Conservation (phyloP, 2,113 vertebrate genomes). For the Phalacrocorax brasilianus region DNA sequence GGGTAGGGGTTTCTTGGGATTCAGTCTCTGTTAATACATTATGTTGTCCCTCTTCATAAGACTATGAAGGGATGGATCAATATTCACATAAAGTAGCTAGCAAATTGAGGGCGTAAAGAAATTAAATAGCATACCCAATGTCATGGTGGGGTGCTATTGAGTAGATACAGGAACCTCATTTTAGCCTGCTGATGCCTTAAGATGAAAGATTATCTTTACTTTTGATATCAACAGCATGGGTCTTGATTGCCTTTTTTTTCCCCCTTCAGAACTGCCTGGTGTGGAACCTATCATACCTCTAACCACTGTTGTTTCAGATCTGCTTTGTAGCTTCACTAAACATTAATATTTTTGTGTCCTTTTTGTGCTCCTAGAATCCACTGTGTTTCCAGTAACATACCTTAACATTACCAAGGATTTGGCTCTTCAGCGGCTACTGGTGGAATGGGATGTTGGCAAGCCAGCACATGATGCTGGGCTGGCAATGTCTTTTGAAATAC, state of each 20-base stretch:
- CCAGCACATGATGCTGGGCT: not conserved
- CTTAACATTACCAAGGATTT: constrained; percentile 35
- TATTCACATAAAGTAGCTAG: not conserved
- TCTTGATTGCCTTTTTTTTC: not conserved
- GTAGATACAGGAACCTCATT: not conserved
- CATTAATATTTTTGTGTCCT: not conserved
- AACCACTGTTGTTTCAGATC: not conserved
- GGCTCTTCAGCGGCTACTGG: constrained; percentile 31
- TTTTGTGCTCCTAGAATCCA: constrained; percentile 43
- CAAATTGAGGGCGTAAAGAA: not conserved
- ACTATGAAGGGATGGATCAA: not conserved
- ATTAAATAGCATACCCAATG: not conserved
- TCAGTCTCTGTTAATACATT: not conserved
- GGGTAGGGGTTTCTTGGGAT: not conserved
- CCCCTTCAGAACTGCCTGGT: not conserved
- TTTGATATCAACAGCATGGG: not conserved
- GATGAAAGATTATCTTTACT: not conserved
- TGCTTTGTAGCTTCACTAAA: not conserved
- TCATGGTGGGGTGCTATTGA: not conserved
- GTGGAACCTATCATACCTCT: not conserved
- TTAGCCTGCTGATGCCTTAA: not conserved
- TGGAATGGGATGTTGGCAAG: constrained; percentile 68
- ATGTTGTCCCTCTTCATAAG: not conserved
- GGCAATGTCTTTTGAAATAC: constrained; percentile 71
- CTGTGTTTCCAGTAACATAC: not conserved